These are phyloP conservation scores for Saccostrea echinata DNA, from an alignment of 1,140 invertebrate genomes.

Conservation along the genomic window DNA sequence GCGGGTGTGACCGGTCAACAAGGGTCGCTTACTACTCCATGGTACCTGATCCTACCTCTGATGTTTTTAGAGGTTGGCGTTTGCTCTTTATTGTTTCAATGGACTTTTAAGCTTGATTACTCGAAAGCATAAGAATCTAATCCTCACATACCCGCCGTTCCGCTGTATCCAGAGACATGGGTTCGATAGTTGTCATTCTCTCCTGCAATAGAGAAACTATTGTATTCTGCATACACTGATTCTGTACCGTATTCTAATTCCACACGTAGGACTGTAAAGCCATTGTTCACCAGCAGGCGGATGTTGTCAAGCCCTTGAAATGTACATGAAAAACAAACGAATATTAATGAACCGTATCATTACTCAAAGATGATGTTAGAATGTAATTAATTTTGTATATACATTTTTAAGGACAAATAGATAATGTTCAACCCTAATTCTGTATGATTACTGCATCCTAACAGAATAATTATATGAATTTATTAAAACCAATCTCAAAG, in stretches of 20 bases:
- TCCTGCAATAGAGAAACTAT: neutral
- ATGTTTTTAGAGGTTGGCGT: no score
- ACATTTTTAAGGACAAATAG: neutral
- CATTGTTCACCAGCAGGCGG: neutral
- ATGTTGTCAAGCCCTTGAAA: neutral
- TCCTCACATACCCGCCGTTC: neutral
- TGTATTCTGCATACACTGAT: neutral
- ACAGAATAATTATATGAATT: neutral
- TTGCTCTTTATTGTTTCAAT: no score
- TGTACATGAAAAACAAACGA: neutral
- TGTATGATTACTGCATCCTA: neutral
- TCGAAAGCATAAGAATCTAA: neutral
- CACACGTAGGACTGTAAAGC: neutral
- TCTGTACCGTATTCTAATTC: neutral
- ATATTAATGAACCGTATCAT: neutral
- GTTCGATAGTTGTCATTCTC: neutral
- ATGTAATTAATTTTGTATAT: neutral
- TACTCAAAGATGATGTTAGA: neutral
- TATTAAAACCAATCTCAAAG: no score
- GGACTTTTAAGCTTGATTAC: no score
- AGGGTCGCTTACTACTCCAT: no score
- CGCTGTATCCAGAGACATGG: neutral
- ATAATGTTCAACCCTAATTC: neutral
- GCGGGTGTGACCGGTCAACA: no score
- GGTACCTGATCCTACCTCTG: no score